Percentiles rank a stretch among this genome's conserved stretches.
These are phyloP conservation scores for Drosophila bocki DNA, from an alignment of 1,140 invertebrate species.

Conservation along the genomic window DNA sequence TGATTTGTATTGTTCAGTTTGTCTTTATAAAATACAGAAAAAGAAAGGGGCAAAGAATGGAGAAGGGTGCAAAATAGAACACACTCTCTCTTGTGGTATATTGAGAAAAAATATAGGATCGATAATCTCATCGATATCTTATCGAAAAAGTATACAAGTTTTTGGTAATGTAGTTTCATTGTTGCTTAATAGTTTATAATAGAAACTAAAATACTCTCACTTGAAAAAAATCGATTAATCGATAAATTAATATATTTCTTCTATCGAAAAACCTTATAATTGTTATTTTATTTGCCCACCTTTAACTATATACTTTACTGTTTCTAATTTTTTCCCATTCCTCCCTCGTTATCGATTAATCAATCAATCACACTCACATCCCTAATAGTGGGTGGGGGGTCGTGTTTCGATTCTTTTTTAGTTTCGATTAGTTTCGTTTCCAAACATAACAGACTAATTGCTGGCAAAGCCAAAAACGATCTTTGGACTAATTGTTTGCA, in stretches of 20 bases:
- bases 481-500: conserved; percentile 49
- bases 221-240: too few species aligned
- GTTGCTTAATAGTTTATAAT: too few species aligned
- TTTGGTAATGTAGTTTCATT: too few species aligned
- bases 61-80: neutral
- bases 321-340: neutral
- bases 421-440: conserved; percentile 18
- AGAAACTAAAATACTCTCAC: too few species aligned
- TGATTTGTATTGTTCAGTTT: conserved; percentile 7
- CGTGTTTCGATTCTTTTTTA: neutral
- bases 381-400: conserved; percentile 17
- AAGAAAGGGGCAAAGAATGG: neutral
- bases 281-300: neutral
- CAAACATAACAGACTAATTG: conserved; percentile 42
- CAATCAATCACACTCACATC: conserved; percentile 9
- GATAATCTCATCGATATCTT: too few species aligned
- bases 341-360: neutral
- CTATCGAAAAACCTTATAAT: too few species aligned
- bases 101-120: neutral
- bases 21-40: neutral
- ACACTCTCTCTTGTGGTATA: neutral
- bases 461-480: conserved; percentile 40
- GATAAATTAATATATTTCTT: too few species aligned
- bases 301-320: neutral
- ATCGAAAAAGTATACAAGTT: too few species aligned